Evolutionary conservation across 2,113 vertebrate species (phyloP).

Genomic region (Pygoscelis antarcticus): DNA sequence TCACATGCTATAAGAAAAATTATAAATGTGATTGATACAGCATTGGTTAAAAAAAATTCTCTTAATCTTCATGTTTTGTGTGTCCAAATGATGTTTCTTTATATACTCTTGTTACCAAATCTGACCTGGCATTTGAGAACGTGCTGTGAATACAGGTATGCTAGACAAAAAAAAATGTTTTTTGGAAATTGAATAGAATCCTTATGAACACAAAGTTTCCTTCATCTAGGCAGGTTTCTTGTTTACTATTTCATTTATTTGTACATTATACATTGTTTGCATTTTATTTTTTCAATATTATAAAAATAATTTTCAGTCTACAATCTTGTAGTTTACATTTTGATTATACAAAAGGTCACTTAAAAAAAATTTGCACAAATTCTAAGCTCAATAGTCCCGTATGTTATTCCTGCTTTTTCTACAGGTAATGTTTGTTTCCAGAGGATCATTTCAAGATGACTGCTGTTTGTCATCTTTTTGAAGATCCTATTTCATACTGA

Average conservation of each 20-base stretch:
- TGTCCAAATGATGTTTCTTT: neutral
- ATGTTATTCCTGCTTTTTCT: neutral
- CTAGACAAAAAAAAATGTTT: neutral
- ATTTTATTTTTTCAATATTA: neutral
- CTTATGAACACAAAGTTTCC: neutral
- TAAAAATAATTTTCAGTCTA: neutral
- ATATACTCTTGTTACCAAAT: neutral
- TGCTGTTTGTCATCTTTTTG: constrained; percentile 4
- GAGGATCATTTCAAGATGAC: neutral
- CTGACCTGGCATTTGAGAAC: neutral
- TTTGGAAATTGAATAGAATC: neutral
- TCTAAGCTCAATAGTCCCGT: neutral
- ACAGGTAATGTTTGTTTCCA: constrained; percentile 10
- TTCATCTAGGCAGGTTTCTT: neutral
- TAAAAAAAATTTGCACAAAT: neutral
- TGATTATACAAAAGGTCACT: neutral
- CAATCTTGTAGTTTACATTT: neutral
- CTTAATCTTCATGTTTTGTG: neutral
- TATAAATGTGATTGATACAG: neutral
- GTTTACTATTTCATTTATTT: neutral
- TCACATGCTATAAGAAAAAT: constrained; percentile 5
- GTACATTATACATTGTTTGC: neutral
- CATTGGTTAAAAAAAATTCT: neutral
- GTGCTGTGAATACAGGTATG: neutral
- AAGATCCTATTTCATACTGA: constrained; percentile 35